These are phyloP conservation scores for Clinocottus analis DNA, from an alignment of 2,113 vertebrate species.

Conservation along the genomic window DNA sequence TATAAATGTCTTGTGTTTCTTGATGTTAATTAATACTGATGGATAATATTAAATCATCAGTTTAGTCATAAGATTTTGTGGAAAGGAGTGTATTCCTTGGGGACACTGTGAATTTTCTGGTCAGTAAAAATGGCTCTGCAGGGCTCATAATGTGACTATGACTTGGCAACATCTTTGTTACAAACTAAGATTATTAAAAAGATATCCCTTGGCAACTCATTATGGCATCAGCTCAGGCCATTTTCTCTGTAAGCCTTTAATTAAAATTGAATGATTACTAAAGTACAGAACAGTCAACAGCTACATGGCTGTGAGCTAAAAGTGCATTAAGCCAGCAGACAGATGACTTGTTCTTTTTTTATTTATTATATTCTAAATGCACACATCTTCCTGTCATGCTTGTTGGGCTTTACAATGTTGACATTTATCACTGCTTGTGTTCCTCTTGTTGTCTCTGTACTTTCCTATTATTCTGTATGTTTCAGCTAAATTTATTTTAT, in stretches of 20 bases:
- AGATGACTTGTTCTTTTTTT: constrained; percentile 67
- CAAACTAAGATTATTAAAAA: constrained; percentile 83
- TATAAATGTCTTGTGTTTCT: constrained; percentile 32
- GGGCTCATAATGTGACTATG: constrained; percentile 70
- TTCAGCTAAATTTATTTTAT: constrained; percentile 20
- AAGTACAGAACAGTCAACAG: constrained; percentile 81
- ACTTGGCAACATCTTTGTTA: constrained; percentile 84
- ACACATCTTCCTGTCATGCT: constrained; percentile 47
- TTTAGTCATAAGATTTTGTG: constrained; percentile 77
- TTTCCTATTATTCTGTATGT: constrained; percentile 27
- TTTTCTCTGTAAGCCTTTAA: constrained; percentile 81
- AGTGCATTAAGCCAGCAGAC: constrained; percentile 71
- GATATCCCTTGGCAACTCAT: constrained; percentile 83
- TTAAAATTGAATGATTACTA: constrained; percentile 84
- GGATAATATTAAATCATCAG: constrained; percentile 74
- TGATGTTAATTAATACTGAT: constrained; percentile 74
- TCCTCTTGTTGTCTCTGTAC: constrained; percentile 18
- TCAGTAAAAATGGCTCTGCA: constrained; percentile 59
- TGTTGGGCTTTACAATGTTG: constrained; percentile 48
- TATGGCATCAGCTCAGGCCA: constrained; percentile 82
- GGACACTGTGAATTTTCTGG: constrained; percentile 77
- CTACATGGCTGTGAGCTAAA: constrained; percentile 72
- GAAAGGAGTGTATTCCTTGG: constrained; percentile 65
- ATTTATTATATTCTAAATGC: constrained; percentile 34
- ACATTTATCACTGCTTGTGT: constrained; percentile 54